Base-by-base conservation (phyloP, 2,113 vertebrate species). In the Drymodes brunneopygia region DNA sequence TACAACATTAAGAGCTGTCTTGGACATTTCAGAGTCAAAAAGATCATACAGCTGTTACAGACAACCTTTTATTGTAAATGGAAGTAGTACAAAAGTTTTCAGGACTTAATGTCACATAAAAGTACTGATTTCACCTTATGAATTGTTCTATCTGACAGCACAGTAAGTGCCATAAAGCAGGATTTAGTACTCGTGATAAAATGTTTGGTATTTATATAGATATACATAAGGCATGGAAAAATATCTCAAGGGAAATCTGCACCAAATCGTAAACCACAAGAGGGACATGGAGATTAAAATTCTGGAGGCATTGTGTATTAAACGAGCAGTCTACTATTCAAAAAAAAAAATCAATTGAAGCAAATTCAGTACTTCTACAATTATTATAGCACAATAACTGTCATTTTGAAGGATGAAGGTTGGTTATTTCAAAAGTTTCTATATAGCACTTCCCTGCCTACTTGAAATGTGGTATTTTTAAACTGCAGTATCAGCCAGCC, bases 321-420 rank as follows among this genome's bases (percentile, higher is more conserved):
- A 95, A 89, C 2, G 27, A 96, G 91, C 64, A 90, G 65, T 69
- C 95, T 47, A 86, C 71, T 81, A 95, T 80, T 94, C 4, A 69
- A 86, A 95, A 80, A 94, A 93, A 94, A 92, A 96, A 96, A 86
- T 91, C 91, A 94, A 72, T 35, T 90, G 73, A 90, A 95, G 74
- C 60, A 89, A 96, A 95, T 87, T 75, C 58, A 85, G 48, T 90
- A 91, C 65, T 94, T 95, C 67, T 62, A 56, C 91, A 93, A 84
- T 95, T 94, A 95, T 91, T 95, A 95, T 23, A 94, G 91, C 82
- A 92, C 89, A 96, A 78, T 95, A 96, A 96, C 90, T 97, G 96
- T 93, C 94, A 91, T 79, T 91, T 80, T 94, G 93, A 97, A 86
- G 69, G 91, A 94, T 95, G 96, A 95, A 80, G 78, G 77, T 47